phyloP scores from a whole-genome alignment of 2,797 vertebrate species.

The Bradypodion ventrale region DNA sequence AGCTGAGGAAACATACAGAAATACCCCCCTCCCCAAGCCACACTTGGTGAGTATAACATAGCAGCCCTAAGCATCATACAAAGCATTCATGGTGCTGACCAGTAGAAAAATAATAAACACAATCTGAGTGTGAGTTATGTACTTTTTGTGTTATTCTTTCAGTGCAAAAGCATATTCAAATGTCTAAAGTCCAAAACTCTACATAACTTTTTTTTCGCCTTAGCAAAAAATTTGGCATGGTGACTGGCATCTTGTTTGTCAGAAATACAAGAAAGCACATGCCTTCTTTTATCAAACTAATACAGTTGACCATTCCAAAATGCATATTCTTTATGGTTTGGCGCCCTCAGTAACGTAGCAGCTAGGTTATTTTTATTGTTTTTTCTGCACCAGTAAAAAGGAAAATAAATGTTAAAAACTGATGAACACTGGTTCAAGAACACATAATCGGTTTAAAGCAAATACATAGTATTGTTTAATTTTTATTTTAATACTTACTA shows the following conservation, averaged over 20 bases:
- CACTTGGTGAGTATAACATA: neutral
- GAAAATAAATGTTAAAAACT: neutral
- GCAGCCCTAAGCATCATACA: neutral
- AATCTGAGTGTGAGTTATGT: neutral
- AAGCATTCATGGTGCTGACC: neutral
- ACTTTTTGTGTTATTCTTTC: too few relatives aligned
- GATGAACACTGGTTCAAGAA: neutral
- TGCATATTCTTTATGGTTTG: too few relatives aligned
- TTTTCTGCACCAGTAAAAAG: neutral
- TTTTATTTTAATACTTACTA: slow-evolving; percentile 68
- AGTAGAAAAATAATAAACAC: neutral
- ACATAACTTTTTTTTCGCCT: too few relatives aligned
- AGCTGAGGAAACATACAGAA: too few relatives aligned
- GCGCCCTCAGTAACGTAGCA: neutral
- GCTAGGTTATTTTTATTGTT: neutral
- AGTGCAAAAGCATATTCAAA: too few relatives aligned
- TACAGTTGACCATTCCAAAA: too few relatives aligned
- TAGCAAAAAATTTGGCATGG: too few relatives aligned
- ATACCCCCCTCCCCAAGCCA: too few relatives aligned
- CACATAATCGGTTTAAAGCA: neutral
- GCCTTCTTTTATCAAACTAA: too few relatives aligned
- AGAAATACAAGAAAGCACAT: too few relatives aligned
- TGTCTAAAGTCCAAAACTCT: too few relatives aligned
- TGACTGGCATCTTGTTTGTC: too few relatives aligned
- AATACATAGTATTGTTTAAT: neutral